Evolutionary conservation across 2,888 invertebrate species (phyloP).

Genomic region (Drosophila differens): DNA sequence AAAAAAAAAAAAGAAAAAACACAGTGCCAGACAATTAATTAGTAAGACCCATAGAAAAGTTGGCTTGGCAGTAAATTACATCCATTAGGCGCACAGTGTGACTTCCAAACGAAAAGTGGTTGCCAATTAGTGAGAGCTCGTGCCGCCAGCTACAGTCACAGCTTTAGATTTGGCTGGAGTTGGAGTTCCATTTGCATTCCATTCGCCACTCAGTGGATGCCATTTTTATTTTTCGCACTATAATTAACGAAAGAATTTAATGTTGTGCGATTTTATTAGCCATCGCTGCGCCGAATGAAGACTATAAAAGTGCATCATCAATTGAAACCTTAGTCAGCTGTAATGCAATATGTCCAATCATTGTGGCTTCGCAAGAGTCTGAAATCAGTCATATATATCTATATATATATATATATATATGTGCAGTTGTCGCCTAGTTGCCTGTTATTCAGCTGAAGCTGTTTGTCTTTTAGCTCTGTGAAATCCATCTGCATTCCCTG

Average conservation of each 20-base stretch:
- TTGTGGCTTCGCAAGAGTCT: conserved; percentile 30
- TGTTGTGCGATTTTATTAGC: conserved; percentile 46
- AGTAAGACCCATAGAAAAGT: conserved; percentile 56
- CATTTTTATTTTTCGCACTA: conserved; percentile 33
- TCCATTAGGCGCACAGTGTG: conserved; percentile 83
- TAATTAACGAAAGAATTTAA: conserved; percentile 39
- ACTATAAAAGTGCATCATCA: conserved; percentile 32
- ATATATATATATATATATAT: not conserved
- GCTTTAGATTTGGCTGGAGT: not conserved
- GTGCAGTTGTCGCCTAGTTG: conserved; percentile 11
- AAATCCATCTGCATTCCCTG: conserved; percentile 51
- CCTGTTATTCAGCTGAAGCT: conserved; percentile 27
- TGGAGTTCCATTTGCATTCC: conserved; percentile 64
- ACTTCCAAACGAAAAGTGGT: conserved; percentile 72
- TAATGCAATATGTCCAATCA: conserved; percentile 36
- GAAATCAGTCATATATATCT: conserved; percentile 22
- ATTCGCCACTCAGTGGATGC: conserved; percentile 32
- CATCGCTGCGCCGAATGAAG: conserved; percentile 3
- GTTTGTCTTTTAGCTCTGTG: conserved; percentile 53
- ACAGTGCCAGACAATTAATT: conserved; percentile 62
- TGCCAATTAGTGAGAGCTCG: conserved; percentile 67
- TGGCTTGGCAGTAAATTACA: conserved; percentile 68
- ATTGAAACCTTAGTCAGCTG: conserved; percentile 51
- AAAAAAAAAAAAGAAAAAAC: not conserved
- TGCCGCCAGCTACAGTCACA: conserved; percentile 21